Evolutionary conservation across 2,888 invertebrate species (phyloP).

Genomic region (Ennomos fuscantarius): DNA sequence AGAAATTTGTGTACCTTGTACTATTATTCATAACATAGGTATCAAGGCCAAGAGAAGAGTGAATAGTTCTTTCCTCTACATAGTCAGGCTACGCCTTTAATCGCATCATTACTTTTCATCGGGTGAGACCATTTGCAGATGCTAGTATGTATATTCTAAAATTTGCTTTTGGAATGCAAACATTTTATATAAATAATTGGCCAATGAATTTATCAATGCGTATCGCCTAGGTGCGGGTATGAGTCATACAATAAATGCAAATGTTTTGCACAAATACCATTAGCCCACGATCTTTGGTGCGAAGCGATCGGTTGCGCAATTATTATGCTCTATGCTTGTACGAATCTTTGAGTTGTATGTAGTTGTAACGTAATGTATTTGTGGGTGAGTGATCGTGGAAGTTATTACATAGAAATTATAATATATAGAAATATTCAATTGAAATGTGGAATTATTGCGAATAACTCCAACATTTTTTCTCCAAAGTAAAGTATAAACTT

Average conservation of each 20-base stretch:
- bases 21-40: no score
- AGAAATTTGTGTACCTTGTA: no score
- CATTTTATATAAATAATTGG: conserved; percentile 9
- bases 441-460: neutral
- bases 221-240: conserved; percentile 22
- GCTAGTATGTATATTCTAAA: no score
- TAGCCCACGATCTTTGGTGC: conserved; percentile 19
- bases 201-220: conserved; percentile 36
- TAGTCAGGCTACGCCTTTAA: no score
- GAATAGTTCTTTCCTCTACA: no score
- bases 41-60: no score
- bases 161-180: neutral
- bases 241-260: conserved; percentile 39
- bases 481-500: no score
- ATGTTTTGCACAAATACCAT: conserved; percentile 39
- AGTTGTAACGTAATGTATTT: neutral
- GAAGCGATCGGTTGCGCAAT: conserved; percentile 26
- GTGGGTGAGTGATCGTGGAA: conserved; percentile 2
- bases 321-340: neutral
- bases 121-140: no score
- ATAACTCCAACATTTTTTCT: no score
- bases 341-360: neutral
- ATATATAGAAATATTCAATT: conserved; percentile 1
- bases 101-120: no score
- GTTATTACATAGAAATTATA: no score